These are phyloP conservation scores for Thunnus albacares DNA, from an alignment of 2,797 vertebrate species.

Conservation along the genomic window DNA sequence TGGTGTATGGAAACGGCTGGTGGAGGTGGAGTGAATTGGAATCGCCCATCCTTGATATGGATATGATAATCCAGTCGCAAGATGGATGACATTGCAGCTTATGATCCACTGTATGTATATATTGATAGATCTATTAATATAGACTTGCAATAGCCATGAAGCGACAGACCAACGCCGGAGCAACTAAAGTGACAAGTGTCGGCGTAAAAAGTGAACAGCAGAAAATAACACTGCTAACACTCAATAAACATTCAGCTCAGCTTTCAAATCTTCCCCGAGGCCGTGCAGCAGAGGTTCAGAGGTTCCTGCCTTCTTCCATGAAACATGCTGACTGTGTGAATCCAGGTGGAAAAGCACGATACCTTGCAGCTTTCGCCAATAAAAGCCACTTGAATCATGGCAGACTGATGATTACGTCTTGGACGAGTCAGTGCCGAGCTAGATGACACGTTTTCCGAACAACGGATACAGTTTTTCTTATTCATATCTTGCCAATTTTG, in stretches of 20 bases:
- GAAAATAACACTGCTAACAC: constrained; percentile 20
- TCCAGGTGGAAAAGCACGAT: constrained; percentile 26
- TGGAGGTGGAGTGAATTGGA: constrained; percentile 64
- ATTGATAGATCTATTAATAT: constrained; percentile 11
- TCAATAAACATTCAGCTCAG: constrained; percentile 54
- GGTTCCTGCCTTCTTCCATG: constrained; percentile 34
- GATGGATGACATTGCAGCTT: constrained; percentile 69
- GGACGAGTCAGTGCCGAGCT: constrained; percentile 1
- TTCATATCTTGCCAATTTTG: constrained; percentile 13
- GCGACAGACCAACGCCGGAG: background rate
- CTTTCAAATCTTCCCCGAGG: constrained; percentile 45
- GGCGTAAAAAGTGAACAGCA: constrained; percentile 22
- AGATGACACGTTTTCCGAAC: constrained; percentile 20
- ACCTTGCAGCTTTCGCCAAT: constrained; percentile 15
- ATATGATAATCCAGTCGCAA: constrained; percentile 69
- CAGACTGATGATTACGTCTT: background rate
- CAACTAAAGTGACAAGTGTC: constrained; percentile 47
- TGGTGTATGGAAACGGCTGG: constrained; percentile 61
- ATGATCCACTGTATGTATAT: constrained; percentile 32
- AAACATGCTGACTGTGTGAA: constrained; percentile 35
- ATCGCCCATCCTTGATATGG: constrained; percentile 66
- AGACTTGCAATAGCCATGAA: constrained; percentile 19
- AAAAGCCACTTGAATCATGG: constrained; percentile 32
- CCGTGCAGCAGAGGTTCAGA: constrained; percentile 11
- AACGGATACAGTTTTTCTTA: background rate